Percentiles rank a stretch among this genome's conserved stretches.
These are phyloP conservation scores for Phrynosoma blainvillii DNA, from an alignment of 2,113 vertebrate species.

Conservation along the genomic window DNA sequence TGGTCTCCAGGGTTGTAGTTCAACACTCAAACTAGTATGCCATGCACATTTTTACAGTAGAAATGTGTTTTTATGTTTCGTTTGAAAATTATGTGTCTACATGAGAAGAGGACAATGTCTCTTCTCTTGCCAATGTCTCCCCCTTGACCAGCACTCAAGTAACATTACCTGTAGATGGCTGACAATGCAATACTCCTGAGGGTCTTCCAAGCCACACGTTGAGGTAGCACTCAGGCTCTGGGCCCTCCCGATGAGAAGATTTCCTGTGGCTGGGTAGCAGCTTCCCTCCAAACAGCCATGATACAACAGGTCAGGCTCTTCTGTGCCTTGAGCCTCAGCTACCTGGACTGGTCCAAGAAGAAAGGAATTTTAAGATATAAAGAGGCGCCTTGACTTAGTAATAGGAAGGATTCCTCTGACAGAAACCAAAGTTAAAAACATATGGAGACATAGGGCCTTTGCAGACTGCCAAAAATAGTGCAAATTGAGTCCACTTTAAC, in stretches of 20 bases:
- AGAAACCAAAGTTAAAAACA: neutral
- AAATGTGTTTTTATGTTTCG: too few species aligned
- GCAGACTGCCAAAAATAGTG: too few species aligned
- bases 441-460: too few species aligned
- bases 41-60: too few species aligned
- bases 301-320: constrained; percentile 74
- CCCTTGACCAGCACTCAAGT: neutral
- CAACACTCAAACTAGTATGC: too few species aligned
- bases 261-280: constrained; percentile 76
- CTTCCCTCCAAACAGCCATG: constrained; percentile 82
- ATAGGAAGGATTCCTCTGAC: neutral
- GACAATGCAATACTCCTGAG: constrained; percentile 84
- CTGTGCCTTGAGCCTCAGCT: constrained; percentile 55
- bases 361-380: neutral
- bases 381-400: neutral
- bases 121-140: neutral
- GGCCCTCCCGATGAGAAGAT: constrained; percentile 75
- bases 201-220: constrained; percentile 79
- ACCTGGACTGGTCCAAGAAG: constrained; percentile 17
- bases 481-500: too few species aligned
- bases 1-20: too few species aligned
- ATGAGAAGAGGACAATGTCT: too few species aligned
- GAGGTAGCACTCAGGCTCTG: constrained; percentile 78
- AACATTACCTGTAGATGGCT: constrained; percentile 82
- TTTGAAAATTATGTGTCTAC: neutral